phyloP scores from a whole-genome alignment of 2,113 vertebrate species.

The Peucedramus taeniatus region DNA sequence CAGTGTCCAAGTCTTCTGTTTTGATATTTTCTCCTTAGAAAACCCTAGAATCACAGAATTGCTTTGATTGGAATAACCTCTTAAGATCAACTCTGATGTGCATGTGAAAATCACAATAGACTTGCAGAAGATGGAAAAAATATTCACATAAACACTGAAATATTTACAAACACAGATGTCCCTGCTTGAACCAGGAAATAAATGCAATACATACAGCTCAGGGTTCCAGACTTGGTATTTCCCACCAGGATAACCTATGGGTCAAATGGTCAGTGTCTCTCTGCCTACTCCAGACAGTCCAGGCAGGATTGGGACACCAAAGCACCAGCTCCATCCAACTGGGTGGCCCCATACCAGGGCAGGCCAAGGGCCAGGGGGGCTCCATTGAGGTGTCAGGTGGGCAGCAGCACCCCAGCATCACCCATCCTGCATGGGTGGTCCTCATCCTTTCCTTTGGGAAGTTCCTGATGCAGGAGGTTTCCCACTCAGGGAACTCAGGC shows the following conservation, averaged over 20 bases:
- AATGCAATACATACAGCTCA: neutral
- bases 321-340: accelerated
- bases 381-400: accelerated
- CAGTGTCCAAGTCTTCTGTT: neutral
- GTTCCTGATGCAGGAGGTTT: neutral
- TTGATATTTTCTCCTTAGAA: neutral
- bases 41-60: neutral
- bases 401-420: too few relatives aligned
- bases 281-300: accelerated
- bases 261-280: neutral
- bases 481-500: accelerated
- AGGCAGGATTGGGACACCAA: neutral
- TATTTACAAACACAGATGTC: neutral
- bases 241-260: neutral
- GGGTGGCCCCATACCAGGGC: neutral
- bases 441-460: neutral
- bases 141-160: neutral
- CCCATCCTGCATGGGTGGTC: neutral
- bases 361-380: neutral
- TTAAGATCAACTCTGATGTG: too few relatives aligned
- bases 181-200: neutral
- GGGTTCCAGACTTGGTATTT: neutral
- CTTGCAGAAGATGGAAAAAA: neutral
- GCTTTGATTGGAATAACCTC: neutral
- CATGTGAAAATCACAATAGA: neutral